Percentiles rank a stretch among this genome's conserved stretches.
These are phyloP conservation scores for Montipora sp. DNA, from an alignment of 64 coral and sea anemone species.

Conservation along the genomic window DNA sequence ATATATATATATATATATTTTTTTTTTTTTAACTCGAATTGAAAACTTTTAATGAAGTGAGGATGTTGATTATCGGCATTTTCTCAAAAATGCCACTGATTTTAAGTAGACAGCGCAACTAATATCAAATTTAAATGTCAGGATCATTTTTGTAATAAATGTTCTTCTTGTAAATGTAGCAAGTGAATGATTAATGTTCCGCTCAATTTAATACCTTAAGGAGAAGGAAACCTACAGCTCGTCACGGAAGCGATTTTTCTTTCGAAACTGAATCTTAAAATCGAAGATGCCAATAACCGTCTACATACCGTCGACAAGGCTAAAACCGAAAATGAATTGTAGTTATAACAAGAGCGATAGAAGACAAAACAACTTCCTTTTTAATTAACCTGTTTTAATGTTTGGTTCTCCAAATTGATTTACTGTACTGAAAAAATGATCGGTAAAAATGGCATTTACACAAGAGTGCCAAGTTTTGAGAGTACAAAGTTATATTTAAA, in stretches of 20 bases:
- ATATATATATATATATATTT: not conserved
- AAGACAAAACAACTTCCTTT: not conserved
- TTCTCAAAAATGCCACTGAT: conserved; percentile 36
- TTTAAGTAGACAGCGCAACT: not conserved
- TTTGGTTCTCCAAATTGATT: conserved; percentile 29
- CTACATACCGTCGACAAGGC: not conserved
- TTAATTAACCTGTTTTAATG: not conserved
- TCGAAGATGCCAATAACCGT: not conserved
- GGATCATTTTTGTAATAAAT: conserved; percentile 39
- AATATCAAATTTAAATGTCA: conserved; percentile 51
- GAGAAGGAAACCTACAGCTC: not conserved
- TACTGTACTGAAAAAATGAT: not conserved
- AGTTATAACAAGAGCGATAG: not conserved
- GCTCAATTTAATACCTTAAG: not conserved
- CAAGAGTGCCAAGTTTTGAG: not conserved
- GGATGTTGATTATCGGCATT: conserved; percentile 22
- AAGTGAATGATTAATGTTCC: not conserved
- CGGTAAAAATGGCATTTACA: not conserved
- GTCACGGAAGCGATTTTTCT: too few relatives aligned
- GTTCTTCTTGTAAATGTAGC: conserved; percentile 12
- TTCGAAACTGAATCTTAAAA: not conserved
- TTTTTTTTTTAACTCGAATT: conserved; percentile 22
- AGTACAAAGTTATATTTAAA: not conserved
- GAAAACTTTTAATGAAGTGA: not conserved
- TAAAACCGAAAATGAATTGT: not conserved